Conservation (phyloP, 2,113 vertebrate genomes). For the Pholis gunnellus region DNA sequence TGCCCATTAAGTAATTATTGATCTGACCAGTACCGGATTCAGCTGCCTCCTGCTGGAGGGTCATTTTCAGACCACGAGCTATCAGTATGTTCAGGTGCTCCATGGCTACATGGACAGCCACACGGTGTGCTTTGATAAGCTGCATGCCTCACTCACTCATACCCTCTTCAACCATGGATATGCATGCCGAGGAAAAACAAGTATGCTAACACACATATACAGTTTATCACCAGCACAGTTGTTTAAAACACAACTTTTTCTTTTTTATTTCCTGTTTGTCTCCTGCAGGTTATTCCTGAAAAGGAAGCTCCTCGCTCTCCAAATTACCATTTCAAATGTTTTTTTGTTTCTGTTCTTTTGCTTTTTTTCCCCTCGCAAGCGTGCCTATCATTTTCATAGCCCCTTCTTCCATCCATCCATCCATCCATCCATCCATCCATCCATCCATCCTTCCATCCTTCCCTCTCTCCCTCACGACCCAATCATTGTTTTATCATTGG, state of each 20-base stretch:
- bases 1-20: not conserved
- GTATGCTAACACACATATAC: not conserved
- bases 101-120: not conserved
- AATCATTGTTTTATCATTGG: slow-evolving; percentile 80
- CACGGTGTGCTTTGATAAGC: not conserved
- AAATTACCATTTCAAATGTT: slow-evolving; percentile 56
- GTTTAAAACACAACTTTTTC: slow-evolving; percentile 69
- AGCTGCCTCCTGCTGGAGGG: not conserved
- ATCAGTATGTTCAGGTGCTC: not conserved
- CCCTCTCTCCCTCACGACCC: slow-evolving; percentile 61
- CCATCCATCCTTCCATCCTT: slow-evolving; percentile 21
- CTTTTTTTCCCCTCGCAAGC: slow-evolving; percentile 51
- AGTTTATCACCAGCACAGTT: slow-evolving; percentile 19
- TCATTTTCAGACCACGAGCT: not conserved
- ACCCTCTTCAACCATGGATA: slow-evolving; percentile 17
- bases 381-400: slow-evolving; percentile 64
- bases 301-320: slow-evolving; percentile 72
- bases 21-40: not conserved
- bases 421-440: slow-evolving; percentile 4
- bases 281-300: slow-evolving; percentile 85
- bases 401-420: slow-evolving; percentile 13
- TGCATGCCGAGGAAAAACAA: slow-evolving; percentile 61
- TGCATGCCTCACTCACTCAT: slow-evolving; percentile 56
- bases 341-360: slow-evolving; percentile 14
- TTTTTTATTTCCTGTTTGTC: slow-evolving; percentile 75